Evolutionary conservation across 1,140 invertebrate genomes (phyloP).

Genomic region (Lepidurus packardi): DNA sequence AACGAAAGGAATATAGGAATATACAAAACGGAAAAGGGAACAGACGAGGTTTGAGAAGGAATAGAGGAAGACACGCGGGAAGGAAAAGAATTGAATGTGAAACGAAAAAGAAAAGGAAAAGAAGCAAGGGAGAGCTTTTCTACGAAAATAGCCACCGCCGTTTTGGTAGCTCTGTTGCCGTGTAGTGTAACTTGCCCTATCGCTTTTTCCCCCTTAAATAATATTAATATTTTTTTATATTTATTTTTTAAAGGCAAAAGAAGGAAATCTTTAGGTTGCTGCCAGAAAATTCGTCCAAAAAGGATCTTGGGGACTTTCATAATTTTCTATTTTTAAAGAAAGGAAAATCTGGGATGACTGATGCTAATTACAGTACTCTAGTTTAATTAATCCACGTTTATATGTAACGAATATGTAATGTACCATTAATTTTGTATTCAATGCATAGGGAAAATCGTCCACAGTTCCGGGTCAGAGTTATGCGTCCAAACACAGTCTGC

Average conservation of each 20-base stretch:
- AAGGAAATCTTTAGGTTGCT: neutral
- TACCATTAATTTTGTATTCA: slow-evolving; percentile 47
- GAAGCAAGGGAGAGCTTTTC: neutral
- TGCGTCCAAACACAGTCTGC: slow-evolving; percentile 63
- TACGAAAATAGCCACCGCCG: slow-evolving; percentile 15
- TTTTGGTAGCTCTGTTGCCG: neutral
- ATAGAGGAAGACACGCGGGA: neutral
- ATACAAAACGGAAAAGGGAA: neutral
- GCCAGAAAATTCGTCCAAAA: too few relatives aligned
- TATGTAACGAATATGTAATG: neutral
- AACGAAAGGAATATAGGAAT: neutral
- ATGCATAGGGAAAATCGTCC: slow-evolving; percentile 66
- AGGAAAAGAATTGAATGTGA: neutral
- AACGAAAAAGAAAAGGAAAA: neutral
- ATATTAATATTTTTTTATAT: slow-evolving; percentile 23
- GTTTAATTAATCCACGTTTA: neutral
- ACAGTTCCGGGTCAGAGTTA: slow-evolving; percentile 54
- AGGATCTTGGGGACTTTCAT: too few relatives aligned
- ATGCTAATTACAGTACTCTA: too few relatives aligned
- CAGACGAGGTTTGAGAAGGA: neutral
- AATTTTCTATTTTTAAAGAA: too few relatives aligned
- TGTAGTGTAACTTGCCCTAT: neutral
- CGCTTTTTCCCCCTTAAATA: neutral
- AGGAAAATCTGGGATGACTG: too few relatives aligned
- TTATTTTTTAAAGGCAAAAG: neutral